A percentile compares a stretch with the other conserved stretches of the same genome.
These are phyloP conservation scores for Dermatophagoides farinae DNA, from an alignment of 1,140 invertebrate species.

Conservation along the genomic window DNA sequence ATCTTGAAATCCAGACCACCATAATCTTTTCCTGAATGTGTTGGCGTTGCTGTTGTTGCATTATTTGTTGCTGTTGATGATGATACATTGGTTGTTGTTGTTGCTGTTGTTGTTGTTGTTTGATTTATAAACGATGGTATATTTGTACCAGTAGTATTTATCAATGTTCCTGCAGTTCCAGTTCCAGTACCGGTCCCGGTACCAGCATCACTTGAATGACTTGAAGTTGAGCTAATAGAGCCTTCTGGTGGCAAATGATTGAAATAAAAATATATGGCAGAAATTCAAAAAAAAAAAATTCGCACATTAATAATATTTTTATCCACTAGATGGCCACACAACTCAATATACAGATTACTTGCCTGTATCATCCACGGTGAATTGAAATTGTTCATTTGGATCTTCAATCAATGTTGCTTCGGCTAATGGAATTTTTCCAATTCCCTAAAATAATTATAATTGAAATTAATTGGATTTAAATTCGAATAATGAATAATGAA, in stretches of 20 bases:
- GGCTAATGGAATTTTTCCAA: slow-evolving; percentile 59
- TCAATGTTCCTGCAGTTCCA: no score
- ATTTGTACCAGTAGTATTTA: slow-evolving; percentile 30
- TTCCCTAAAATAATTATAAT: slow-evolving; percentile 25
- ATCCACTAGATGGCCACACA: neutral
- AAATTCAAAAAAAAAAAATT: neutral
- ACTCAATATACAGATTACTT: neutral
- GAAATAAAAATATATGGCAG: slow-evolving; percentile 2
- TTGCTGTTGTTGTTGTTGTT: slow-evolving; percentile 21
- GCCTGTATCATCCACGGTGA: slow-evolving; percentile 31
- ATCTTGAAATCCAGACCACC: slow-evolving; percentile 75
- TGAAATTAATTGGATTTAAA: neutral
- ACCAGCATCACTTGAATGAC: slow-evolving; percentile 30
- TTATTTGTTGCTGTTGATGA: slow-evolving; percentile 19
- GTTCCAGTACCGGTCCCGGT: neutral
- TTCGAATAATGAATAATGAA: neutral
- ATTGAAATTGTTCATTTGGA: slow-evolving; percentile 31
- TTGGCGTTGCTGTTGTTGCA: slow-evolving; percentile 18
- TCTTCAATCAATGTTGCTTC: slow-evolving; percentile 63
- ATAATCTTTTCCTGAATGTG: slow-evolving; percentile 27
- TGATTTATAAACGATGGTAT: slow-evolving; percentile 17
- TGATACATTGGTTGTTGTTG: slow-evolving; percentile 21
- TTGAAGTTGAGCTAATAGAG: slow-evolving; percentile 36
- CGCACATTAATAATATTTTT: neutral
- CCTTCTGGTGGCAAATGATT: slow-evolving; percentile 10